Conservation (phyloP, 2,888 invertebrate genomes). For the Rotaria socialis region DNA sequence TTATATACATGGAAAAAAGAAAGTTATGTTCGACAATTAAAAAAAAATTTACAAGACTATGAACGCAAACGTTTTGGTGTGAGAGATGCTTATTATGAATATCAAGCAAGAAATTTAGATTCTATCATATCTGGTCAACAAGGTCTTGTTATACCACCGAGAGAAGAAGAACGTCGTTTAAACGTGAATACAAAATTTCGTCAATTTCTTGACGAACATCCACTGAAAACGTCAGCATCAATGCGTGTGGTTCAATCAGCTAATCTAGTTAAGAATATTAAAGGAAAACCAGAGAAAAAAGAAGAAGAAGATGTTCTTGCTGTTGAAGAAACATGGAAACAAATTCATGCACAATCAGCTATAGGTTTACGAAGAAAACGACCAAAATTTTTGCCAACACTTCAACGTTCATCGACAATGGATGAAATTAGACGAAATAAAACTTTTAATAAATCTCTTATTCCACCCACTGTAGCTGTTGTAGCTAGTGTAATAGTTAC, state of each 20-base stretch:
- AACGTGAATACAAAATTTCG: not conserved
- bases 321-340: not conserved
- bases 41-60: not conserved
- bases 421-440: not conserved
- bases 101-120: not conserved
- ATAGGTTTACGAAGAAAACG: not conserved
- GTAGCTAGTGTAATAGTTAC: not conserved
- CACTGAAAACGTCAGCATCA: not conserved
- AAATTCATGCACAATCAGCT: not conserved
- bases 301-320: not conserved
- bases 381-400: not conserved
- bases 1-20: slow-evolving; percentile 35
- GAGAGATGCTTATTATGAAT: not conserved
- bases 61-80: not conserved
- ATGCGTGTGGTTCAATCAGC: not conserved
- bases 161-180: not conserved
- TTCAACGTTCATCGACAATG: not conserved
- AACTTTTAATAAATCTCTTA: not conserved
- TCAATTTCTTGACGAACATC: not conserved
- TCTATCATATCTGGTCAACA: not conserved
- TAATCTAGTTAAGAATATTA: not conserved
- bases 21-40: slow-evolving; percentile 14
- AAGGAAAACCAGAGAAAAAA: not conserved
- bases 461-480: not conserved
- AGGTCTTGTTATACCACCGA: not conserved